Conservation (phyloP, 2,888 invertebrate genomes). For the Andrena haemorrhoa region DNA sequence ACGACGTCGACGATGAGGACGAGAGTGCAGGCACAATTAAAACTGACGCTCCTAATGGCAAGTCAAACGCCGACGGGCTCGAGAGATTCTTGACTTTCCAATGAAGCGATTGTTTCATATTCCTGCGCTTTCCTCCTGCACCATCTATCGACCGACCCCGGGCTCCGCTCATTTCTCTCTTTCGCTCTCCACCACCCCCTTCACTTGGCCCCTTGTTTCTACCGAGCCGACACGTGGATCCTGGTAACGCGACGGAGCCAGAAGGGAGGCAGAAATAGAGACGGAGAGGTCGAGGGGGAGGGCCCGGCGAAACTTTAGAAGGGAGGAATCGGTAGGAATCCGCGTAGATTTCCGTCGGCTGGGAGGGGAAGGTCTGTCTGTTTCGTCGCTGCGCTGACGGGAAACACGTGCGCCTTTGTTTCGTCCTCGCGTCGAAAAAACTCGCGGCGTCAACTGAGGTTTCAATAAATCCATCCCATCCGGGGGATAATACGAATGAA, state of each 20-base stretch:
- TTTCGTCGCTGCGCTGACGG: conserved; percentile 78
- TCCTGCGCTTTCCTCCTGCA: conserved; percentile 77
- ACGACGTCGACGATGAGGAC: conserved; percentile 74
- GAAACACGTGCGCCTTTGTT: conserved; percentile 73
- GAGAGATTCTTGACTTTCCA: conserved; percentile 85
- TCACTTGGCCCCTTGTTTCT: conserved; percentile 66
- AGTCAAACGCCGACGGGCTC: conserved; percentile 85
- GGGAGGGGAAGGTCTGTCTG: conserved; percentile 71
- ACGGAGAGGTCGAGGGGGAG: conserved; percentile 49
- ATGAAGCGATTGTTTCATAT: conserved; percentile 85
- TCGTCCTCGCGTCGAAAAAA: conserved; percentile 27
- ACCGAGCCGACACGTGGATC: conserved; percentile 70
- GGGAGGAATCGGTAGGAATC: conserved; percentile 66
- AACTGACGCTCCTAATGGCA: conserved; percentile 85
- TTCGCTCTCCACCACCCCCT: conserved; percentile 47
- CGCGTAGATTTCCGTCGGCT: conserved; percentile 64
- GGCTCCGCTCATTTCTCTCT: conserved; percentile 65
- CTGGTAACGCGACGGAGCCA: conserved; percentile 67
- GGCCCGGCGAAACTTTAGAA: conserved; percentile 65
- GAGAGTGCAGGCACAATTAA: conserved; percentile 84
- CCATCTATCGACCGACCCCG: conserved; percentile 73
- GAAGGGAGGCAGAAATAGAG: conserved; percentile 55
- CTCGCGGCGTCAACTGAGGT: neutral
- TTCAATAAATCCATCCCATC: neutral
- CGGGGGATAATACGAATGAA: neutral